These are phyloP conservation scores for Akabosia matsudoensis DNA, from an alignment of 1,140 invertebrate species.

Conservation along the genomic window DNA sequence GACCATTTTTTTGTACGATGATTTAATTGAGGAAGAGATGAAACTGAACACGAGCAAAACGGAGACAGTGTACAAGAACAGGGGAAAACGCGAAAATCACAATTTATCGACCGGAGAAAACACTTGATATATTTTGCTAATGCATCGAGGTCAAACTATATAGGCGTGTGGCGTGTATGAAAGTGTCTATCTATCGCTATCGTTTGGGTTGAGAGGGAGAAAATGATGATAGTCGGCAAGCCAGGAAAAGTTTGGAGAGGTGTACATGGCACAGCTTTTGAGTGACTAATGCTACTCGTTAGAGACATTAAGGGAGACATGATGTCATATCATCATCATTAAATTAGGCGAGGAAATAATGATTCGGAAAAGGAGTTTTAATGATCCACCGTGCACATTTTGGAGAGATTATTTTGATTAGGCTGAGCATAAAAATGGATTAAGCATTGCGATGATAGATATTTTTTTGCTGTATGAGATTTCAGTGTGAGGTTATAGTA, in stretches of 20 bases:
- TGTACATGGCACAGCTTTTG: background rate
- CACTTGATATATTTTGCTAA: background rate
- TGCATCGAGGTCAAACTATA: background rate
- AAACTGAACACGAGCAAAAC: background rate
- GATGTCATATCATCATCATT: background rate
- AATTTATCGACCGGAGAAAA: constrained; percentile 13
- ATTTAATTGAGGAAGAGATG: background rate
- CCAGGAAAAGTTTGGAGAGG: too few species aligned
- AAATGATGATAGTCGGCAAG: too few species aligned
- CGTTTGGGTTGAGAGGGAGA: too few species aligned
- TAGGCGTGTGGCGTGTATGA: background rate
- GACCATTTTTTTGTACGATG: too few species aligned
- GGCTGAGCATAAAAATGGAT: too few species aligned
- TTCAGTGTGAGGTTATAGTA: too few species aligned
- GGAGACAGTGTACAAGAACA: background rate
- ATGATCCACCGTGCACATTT: background rate
- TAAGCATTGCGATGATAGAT: too few species aligned
- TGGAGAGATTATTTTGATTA: too few species aligned
- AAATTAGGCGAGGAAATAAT: background rate
- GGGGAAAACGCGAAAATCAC: too few species aligned
- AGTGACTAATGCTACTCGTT: background rate
- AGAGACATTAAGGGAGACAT: too few species aligned
- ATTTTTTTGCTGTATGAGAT: too few species aligned
- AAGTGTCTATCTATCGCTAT: background rate
- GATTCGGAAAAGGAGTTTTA: background rate